Evolutionary conservation across 2,113 vertebrate species (phyloP).

Genomic region (Menidia beryllina): DNA sequence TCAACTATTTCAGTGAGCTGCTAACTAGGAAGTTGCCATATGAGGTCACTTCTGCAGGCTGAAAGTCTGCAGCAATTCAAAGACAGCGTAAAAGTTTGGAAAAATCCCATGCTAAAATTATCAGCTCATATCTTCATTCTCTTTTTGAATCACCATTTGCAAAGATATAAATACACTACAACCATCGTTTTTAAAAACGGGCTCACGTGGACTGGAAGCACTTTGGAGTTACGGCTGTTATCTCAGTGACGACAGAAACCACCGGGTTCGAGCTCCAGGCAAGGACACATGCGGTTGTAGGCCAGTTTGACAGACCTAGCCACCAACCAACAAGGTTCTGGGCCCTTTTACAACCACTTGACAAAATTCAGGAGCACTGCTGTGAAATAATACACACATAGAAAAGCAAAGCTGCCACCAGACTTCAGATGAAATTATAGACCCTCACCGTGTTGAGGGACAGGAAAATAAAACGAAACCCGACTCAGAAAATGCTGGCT

Average conservation of each 20-base stretch:
- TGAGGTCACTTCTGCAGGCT: too few relatives aligned
- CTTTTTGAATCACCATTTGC: background rate
- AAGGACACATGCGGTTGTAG: constrained; percentile 40
- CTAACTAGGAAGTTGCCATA: too few relatives aligned
- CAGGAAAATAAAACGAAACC: constrained; percentile 26
- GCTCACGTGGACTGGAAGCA: constrained; percentile 34
- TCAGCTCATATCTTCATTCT: background rate
- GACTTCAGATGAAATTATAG: constrained; percentile 31
- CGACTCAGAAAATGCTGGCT: background rate
- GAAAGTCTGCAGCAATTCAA: too few relatives aligned
- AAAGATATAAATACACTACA: too few relatives aligned
- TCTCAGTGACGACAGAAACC: constrained; percentile 50
- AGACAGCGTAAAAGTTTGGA: background rate
- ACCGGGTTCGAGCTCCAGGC: constrained; percentile 56
- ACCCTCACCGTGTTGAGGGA: constrained; percentile 12
- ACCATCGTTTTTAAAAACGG: background rate
- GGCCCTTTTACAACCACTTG: constrained; percentile 49
- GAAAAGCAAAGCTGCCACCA: constrained; percentile 15
- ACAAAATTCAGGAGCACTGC: constrained; percentile 36
- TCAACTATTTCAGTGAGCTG: background rate
- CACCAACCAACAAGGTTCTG: constrained; percentile 57
- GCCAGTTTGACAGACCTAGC: constrained; percentile 72
- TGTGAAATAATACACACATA: constrained; percentile 35
- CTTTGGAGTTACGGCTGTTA: constrained; percentile 37
- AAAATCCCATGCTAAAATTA: background rate